Percentiles rank a stretch among this genome's conserved stretches.
Conservation (phyloP, 2,888 invertebrate species). For the Epinotia demarniana region DNA sequence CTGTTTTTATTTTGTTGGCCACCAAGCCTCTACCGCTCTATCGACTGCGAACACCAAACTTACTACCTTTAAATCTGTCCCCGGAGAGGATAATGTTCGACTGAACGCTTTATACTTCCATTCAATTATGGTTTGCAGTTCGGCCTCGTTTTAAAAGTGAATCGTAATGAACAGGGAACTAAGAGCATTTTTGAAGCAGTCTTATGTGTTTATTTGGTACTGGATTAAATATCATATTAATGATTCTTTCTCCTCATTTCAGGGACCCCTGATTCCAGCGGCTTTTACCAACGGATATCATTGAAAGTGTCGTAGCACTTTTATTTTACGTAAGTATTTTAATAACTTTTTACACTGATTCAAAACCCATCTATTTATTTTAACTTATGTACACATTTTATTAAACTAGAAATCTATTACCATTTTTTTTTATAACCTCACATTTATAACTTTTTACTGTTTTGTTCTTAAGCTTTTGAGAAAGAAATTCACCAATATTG, state of each 20-base stretch:
- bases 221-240: conserved; percentile 13
- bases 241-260: conserved; percentile 78
- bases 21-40: conserved; percentile 77
- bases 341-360: background rate
- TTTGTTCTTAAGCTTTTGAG: too few relatives aligned
- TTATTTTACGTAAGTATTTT: conserved; percentile 82
- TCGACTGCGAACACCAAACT: conserved; percentile 78
- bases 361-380: too few relatives aligned
- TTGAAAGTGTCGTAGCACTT: conserved; percentile 88
- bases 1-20: conserved; percentile 83
- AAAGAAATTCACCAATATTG: too few relatives aligned
- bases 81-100: conserved; percentile 76
- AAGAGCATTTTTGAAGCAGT: background rate
- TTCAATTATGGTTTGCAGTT: conserved; percentile 70
- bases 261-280: conserved; percentile 99
- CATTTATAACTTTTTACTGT: too few relatives aligned
- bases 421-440: too few relatives aligned
- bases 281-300: conserved; percentile 99
- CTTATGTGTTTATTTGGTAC: background rate
- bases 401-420: too few relatives aligned
- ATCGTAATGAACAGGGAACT: conserved; percentile 1
- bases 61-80: conserved; percentile 82
- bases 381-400: too few relatives aligned
- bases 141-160: conserved; percentile 49
- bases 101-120: conserved; percentile 74